phyloP scores from a whole-genome alignment of 2,888 invertebrate genomes.

The Lymantria monacha region DNA sequence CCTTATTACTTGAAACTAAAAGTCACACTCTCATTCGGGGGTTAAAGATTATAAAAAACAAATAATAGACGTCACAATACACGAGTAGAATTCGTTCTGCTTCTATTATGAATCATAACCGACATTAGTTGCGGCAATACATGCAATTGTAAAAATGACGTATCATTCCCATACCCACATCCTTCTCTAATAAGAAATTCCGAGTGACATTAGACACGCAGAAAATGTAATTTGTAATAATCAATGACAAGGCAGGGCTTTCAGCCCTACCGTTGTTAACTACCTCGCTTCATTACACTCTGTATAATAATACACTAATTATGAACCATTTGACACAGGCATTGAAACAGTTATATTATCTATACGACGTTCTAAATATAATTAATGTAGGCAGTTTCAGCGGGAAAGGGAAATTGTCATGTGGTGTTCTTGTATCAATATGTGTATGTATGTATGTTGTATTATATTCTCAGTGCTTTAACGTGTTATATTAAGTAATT shows the following conservation, averaged over 20 bases:
- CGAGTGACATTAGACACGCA: conserved; percentile 40
- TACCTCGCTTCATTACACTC: conserved; percentile 61
- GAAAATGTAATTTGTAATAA: conserved; percentile 74
- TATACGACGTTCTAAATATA: conserved; percentile 35
- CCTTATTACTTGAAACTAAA: no score
- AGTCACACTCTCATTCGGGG: no score
- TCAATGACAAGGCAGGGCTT: conserved; percentile 57
- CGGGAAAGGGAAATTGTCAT: no score
- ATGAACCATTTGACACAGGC: conserved; percentile 74
- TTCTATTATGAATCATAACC: conserved; percentile 8
- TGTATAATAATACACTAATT: conserved; percentile 76
- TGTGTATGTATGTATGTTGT: no score
- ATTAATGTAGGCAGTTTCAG: no score
- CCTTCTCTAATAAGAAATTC: conserved; percentile 31
- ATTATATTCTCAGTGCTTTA: no score
- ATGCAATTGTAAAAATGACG: conserved; percentile 37
- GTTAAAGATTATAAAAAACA: no score
- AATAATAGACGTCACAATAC: background rate
- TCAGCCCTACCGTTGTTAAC: conserved; percentile 46
- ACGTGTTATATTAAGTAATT: no score
- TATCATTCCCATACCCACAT: conserved; percentile 63
- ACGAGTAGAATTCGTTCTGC: background rate
- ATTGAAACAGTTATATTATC: background rate
- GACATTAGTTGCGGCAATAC: conserved; percentile 23
- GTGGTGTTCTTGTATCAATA: no score